Evolutionary conservation across 2,797 vertebrate species (phyloP), one percentile per base, ranked within the genome.

Genomic region (Pipistrellus pygmaeus): DNA sequence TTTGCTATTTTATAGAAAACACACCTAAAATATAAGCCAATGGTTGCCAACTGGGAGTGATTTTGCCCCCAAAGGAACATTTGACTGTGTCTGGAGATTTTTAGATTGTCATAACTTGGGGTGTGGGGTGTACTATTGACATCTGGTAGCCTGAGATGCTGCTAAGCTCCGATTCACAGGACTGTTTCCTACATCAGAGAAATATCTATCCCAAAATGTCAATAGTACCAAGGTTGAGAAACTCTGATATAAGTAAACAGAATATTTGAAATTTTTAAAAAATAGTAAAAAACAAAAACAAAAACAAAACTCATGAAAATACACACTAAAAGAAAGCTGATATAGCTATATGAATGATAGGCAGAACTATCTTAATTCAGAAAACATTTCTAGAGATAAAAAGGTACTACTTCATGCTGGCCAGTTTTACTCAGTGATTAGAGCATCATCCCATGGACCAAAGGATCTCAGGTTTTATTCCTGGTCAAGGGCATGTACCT

Each of bases 351-450:
- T 55, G 44, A 69, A 44, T 38, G 46, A 86, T 27, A 73, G 30
- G 35, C 38, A 89, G 44, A 90, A 71, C 64, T 85, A 51, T 15
- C 8, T 27, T 82, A 78, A 86, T 46, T 69, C 76, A 93, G 57
- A 72, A 84, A 92, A 46, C 21, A 46, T 35, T 71, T 72, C 60
- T 87, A 84, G 71, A 90, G 12, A 78, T 69, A 87, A 87, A 87
- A 86, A 90, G 35, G 25, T 13, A 6, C 73, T 77, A 93, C 18
- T 87, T 94, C 75, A 62, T 62, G 27, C 60, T 62, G 60, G 60
- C 60, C 60, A 62, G 25, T 62, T 62, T 62, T 14, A 30, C 60
- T 62, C 27, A 62, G 12, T 62, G 60, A 12, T 62, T 62, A 30
- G 60, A 62, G 27, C 27, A 62, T 62, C 27, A 3, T 62, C 5